Conservation (phyloP, 2,888 invertebrate species). For the Hydropsyche betteni region DNA sequence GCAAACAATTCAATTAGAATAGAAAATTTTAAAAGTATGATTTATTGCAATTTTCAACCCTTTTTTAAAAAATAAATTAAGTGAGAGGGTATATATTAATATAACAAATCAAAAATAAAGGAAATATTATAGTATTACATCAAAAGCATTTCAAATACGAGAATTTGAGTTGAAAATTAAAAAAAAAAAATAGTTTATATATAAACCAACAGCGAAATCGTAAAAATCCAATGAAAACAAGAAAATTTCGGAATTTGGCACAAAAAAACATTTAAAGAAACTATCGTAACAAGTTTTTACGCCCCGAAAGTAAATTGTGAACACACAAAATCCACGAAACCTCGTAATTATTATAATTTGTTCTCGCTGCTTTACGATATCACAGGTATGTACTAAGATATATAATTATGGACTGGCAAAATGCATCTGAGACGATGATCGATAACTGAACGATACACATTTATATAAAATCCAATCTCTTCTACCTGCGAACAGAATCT, state of each 20-base stretch:
- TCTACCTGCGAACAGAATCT: not conserved
- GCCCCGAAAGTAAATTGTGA: not conserved
- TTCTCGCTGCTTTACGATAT: conserved; percentile 24
- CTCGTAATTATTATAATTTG: not conserved
- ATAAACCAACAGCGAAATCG: no score
- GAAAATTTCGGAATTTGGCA: conserved; percentile 14
- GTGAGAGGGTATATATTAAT: no score
- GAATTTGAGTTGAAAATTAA: no score
- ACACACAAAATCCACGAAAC: not conserved
- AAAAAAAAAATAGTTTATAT: no score
- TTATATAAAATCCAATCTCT: not conserved
- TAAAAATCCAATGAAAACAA: not conserved
- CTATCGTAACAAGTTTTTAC: not conserved
- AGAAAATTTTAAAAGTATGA: no score
- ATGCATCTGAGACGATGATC: not conserved
- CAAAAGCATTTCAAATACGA: no score
- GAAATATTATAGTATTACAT: no score
- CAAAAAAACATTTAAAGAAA: not conserved
- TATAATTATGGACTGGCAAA: conserved; percentile 11
- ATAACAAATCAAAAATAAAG: no score
- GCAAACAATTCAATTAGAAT: no score
- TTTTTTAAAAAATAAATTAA: not conserved
- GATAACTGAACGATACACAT: not conserved
- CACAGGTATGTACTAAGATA: conserved; percentile 14
- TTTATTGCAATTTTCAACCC: no score